Evolutionary conservation across 2,797 vertebrate genomes (phyloP), one percentile per base, ranked within the genome.

Genomic region (Lophura swinhoii): DNA sequence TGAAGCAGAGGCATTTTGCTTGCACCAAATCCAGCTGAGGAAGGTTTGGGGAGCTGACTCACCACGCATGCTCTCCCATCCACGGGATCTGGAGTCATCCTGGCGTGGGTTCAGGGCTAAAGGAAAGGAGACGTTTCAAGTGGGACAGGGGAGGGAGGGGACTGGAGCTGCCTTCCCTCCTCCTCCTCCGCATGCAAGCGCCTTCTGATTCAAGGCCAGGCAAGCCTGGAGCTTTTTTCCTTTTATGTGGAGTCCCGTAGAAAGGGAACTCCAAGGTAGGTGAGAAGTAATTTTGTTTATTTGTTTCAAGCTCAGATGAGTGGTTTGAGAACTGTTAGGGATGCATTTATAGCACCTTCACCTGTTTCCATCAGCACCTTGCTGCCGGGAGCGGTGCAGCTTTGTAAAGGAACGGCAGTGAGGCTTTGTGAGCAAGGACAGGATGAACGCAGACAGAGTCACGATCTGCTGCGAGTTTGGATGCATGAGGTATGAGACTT

Each of bases 401-500:
- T 66, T 29, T 14, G 33, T 23, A 10, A 44, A 58, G 44, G 44
- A 55, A 6, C 2, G 23, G 29, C 5, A 17, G 9, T 0, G 4
- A 76, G 66, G 39, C 55, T 66, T 91, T 63, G 49, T 49, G 16
- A 59, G 60, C 8, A 7, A 72, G 85, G 77, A 49, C 59, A 21
- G 2, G 7, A 35, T 21, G 82, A 72, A 76, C 66, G 46, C 74
- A 87, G 88, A 63, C 17, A 63, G 43, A 88, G 66, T 20, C 82
- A 69, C 1, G 12, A 33, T 72, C 81, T 4, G 7, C 69, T 49
- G 28, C 6, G 56, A 72, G 29, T 21, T 35, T 39, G 63, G 88
- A 80, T 83, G 63, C 88, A 49, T 1, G 2, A 72, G 69, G 77
- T 80, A 69, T 95, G 88, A 60, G 94, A 73, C 85, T 91, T 79